Evolutionary conservation across 2,797 vertebrate genomes (phyloP).

Genomic region (Sylvia borin): DNA sequence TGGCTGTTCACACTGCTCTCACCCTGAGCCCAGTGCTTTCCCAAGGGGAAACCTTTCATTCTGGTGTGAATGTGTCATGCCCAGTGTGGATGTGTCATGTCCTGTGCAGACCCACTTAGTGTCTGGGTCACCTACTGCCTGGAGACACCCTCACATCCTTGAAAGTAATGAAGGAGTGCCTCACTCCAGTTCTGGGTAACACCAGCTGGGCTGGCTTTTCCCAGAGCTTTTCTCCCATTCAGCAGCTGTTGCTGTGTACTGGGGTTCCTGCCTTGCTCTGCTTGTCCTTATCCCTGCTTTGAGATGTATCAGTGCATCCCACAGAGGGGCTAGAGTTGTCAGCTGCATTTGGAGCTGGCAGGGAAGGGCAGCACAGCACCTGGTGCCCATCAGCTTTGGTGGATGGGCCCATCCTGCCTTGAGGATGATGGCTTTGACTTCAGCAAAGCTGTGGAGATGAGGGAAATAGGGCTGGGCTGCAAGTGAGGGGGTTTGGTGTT

Average conservation of each 20-base stretch:
- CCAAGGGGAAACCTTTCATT: neutral
- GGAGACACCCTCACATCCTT: neutral
- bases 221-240: neutral
- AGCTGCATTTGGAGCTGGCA: neutral
- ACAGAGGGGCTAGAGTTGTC: neutral
- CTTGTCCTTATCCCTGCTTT: neutral
- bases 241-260: neutral
- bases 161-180: neutral
- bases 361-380: neutral
- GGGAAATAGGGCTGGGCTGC: neutral
- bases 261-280: neutral
- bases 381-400: neutral
- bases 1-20: neutral
- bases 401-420: neutral
- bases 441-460: neutral
- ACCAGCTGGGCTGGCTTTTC: neutral
- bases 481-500: neutral
- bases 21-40: neutral
- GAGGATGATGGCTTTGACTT: neutral
- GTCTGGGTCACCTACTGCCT: constrained; percentile 1
- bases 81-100: neutral
- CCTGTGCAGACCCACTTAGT: neutral
- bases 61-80: rapidly evolving
- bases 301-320: neutral
- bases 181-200: neutral